Evolutionary conservation across 2,113 vertebrate genomes (phyloP).

Genomic region (Upupa epops): DNA sequence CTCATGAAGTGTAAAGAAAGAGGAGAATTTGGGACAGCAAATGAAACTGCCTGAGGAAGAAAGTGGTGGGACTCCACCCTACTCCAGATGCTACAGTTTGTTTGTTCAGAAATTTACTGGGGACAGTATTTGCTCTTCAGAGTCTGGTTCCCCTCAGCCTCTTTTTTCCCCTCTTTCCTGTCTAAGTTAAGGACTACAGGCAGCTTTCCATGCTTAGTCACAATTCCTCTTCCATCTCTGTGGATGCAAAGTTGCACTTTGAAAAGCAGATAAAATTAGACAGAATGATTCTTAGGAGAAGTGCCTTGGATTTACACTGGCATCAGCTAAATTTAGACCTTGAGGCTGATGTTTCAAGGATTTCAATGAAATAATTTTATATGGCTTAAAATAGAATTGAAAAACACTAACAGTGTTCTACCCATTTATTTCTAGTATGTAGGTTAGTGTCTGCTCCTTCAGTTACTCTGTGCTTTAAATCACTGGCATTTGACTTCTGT

Average conservation of each 20-base stretch:
- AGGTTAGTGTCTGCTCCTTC: constrained; percentile 1
- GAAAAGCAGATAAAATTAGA: not conserved
- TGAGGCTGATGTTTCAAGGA: not conserved
- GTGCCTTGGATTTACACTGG: not conserved
- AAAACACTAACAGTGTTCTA: constrained; percentile 11
- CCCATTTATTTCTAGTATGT: not conserved
- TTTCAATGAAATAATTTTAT: constrained; percentile 34
- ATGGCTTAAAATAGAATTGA: constrained; percentile 32
- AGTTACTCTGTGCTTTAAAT: constrained; percentile 15
- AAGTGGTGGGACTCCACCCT: not conserved
- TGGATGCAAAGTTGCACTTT: not conserved
- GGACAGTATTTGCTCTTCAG: not conserved
- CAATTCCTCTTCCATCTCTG: not conserved
- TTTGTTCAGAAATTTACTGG: not conserved
- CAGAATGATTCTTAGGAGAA: not conserved
- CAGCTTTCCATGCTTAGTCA: not conserved
- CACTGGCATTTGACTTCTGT: not conserved
- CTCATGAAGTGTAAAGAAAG: not conserved
- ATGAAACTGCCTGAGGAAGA: not conserved
- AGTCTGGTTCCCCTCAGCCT: not conserved
- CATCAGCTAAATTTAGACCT: not conserved
- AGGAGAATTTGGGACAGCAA: not conserved
- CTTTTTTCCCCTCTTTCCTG: not conserved
- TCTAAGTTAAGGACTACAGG: not conserved
- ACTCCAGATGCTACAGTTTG: not conserved